Evolutionary conservation across 2,113 vertebrate species (phyloP), one percentile per base, ranked within the genome.

Genomic region (Picathartes gymnocephalus): DNA sequence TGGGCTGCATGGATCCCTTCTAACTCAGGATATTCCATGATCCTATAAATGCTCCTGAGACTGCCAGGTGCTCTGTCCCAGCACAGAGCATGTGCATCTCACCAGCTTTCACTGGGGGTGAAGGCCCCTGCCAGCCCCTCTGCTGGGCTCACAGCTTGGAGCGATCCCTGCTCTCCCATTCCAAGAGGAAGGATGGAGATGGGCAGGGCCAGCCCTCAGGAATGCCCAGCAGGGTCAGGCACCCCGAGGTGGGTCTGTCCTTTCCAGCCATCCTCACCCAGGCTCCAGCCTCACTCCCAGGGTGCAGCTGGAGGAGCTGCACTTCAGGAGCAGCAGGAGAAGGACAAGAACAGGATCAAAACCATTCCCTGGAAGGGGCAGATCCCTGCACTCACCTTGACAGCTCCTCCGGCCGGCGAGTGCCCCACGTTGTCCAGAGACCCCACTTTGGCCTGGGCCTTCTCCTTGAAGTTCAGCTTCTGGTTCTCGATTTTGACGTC

Each of bases 381-480:
- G 33, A 18, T 10, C 3, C 20, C 16, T 20, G 62, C 61, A 44
- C 83, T 91, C 97, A 99, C 99, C 98, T 99, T 99, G 89, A 98
- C 17, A 0, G 98, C 88, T 23, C 98, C 98, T 82, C 98, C 98
- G 1, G 98, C 98, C 1, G 98, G 98, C 25, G 93, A 96, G 77
- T 98, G 98, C 72, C 98, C 98, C 96, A 98, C 96, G 3, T 98
- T 99, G 93, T 99, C 99, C 94, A 98, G 97, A 18, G 99, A 99
- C 7, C 98, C 98, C 94, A 99, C 98, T 92, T 99, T 99, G 48
- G 98, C 98, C 82, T 99, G 98, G 65, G 98, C 98, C 96, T 99
- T 99, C 90, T 99, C 99, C 97, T 98, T 99, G 81, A 98, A 98
- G 97, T 98, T 99, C 94, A 99, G 84, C 96, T 99, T 99, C 97